These are phyloP conservation scores for Pangasianodon hypophthalmus DNA, from an alignment of 2,113 vertebrate species.

Conservation along the genomic window DNA sequence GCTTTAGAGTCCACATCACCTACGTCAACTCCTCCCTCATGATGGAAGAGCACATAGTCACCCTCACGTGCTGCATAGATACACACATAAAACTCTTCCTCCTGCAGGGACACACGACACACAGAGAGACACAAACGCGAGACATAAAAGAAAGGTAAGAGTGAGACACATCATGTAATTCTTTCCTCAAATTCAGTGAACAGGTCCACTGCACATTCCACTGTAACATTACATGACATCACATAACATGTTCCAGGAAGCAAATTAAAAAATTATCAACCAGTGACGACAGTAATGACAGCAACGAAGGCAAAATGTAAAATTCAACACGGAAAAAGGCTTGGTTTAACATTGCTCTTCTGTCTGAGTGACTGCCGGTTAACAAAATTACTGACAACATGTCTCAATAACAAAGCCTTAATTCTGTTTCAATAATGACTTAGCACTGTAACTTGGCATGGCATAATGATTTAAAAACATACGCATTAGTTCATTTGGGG, in stretches of 20 bases:
- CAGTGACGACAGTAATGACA: background rate
- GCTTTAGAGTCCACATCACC: slow-evolving; percentile 96
- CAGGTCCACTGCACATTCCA: background rate
- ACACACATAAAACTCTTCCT: slow-evolving; percentile 95
- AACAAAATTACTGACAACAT: background rate
- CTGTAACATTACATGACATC: too few relatives aligned
- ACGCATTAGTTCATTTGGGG: background rate
- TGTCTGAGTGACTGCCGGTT: background rate
- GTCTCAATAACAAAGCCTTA: background rate
- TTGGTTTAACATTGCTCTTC: background rate
- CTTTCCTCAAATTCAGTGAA: background rate
- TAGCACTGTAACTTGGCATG: background rate
- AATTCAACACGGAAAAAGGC: background rate
- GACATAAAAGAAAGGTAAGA: background rate
- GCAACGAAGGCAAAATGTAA: background rate
- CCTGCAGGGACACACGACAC: slow-evolving; percentile 66
- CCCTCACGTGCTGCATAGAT: slow-evolving; percentile 91
- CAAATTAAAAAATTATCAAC: background rate
- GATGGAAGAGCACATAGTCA: slow-evolving; percentile 91
- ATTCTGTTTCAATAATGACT: background rate
- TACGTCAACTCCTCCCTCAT: slow-evolving; percentile 93
- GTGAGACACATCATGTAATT: background rate
- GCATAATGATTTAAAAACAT: background rate
- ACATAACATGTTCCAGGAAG: background rate
- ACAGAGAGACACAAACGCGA: background rate